Percentiles rank a stretch among this genome's conserved stretches.
Conservation (phyloP, 1,140 invertebrate species). For the Colletes gigas region DNA sequence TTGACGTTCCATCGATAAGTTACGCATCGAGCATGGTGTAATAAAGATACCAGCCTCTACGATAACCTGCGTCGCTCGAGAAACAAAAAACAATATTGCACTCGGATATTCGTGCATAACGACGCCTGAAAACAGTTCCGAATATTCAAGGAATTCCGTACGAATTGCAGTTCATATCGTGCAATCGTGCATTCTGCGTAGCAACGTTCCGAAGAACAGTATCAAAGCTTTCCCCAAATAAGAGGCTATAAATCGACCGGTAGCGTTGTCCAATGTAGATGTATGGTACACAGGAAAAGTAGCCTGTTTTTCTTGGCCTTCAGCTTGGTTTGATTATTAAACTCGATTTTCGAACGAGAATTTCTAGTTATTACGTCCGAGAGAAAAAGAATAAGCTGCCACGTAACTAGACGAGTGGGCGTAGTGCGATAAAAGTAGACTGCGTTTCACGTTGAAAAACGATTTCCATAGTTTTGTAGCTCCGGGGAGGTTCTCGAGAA, state of each 20-base stretch:
- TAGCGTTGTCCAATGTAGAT: neutral
- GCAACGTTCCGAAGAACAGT: no score
- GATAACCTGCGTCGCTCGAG: conserved; percentile 8
- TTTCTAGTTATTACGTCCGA: neutral
- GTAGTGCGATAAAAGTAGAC: conserved; percentile 29
- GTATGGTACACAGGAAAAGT: no score
- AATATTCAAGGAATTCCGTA: neutral
- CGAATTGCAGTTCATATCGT: conserved; percentile 6
- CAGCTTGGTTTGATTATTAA: neutral
- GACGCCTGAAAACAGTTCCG: neutral
- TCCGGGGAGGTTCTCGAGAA: conserved; percentile 27
- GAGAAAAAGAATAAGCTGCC: neutral
- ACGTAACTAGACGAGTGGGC: neutral
- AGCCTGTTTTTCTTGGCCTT: neutral
- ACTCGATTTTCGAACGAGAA: neutral
- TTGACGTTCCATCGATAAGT: neutral
- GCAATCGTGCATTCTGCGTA: neutral
- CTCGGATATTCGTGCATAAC: conserved; percentile 36
- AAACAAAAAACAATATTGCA: conserved; percentile 55
- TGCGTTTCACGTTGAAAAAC: conserved; percentile 30
- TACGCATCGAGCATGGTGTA: no score
- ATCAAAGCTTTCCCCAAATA: no score
- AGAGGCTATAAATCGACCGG: no score
- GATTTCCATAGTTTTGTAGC: conserved; percentile 38
- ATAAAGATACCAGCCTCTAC: no score